Evolutionary conservation across 2,888 invertebrate species (phyloP), one percentile per base, ranked within the genome.

Genomic region (Troglohyphantes excavatus): DNA sequence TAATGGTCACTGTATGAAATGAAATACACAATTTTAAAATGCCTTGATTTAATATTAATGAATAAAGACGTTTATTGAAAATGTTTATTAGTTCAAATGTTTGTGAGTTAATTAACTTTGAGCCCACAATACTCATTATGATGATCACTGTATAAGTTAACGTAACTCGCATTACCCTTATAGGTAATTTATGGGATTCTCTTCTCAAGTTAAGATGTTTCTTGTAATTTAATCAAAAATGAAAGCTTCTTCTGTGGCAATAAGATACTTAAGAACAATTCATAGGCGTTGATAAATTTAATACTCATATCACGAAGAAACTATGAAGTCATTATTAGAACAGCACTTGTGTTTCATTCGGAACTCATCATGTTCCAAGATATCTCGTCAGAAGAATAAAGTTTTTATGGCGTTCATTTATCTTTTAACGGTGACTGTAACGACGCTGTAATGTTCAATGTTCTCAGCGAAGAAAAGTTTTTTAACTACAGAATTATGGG

Each of bases 401-500:
- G 26, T n/a, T n/a, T 73, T 46, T 73, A 73, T 27, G 17, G n/a
- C 46, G 26, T 73, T 29, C 75, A 23, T 26, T 29, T 75, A 53
- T 53, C 75, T 33, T 21, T 13, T 75, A 61, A 61, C 29, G 75
- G 29, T 27, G 53, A 53, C 33, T 29, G 26, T 75, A 61, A 75
- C 59, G 75, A 75, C 33, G 61, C 21, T 59, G 33, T 75, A 59
- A 61, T 61, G 75, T 33, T 61, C 59, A 75, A 75, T 75, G 46
- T 72, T 46, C 72, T 46, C 46, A n/a, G n/a, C n/a, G 21, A 70
- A 29, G 23, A 43, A 21, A 11, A 23, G 43, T 70, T 70, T 70
- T 33, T 63, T 23, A 26, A 21, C 63, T 23, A 23, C 21, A 26
- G 63, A 63, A 73, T 27, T 46, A n/a, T 29, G 29, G 9, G 65